These are phyloP conservation scores for Phoenicopterus ruber DNA, from an alignment of 2,113 vertebrate species.

Conservation along the genomic window DNA sequence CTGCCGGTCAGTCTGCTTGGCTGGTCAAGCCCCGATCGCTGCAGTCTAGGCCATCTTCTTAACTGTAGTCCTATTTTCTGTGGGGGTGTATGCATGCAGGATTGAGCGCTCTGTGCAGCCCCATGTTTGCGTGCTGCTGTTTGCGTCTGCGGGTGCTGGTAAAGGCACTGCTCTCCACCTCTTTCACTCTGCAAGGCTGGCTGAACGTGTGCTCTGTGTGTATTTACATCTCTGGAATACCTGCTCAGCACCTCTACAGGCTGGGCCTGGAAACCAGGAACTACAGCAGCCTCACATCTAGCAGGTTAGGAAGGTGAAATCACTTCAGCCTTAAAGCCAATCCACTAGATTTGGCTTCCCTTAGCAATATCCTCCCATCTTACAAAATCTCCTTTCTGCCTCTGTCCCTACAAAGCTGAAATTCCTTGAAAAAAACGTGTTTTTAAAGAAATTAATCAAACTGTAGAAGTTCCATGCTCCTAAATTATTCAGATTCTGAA, in stretches of 20 bases:
- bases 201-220: background rate
- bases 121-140: background rate
- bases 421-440: background rate
- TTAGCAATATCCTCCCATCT: background rate
- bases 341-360: background rate
- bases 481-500: background rate
- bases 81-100: fast-evolving
- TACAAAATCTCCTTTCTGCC: background rate
- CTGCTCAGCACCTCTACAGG: background rate
- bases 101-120: background rate
- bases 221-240: background rate
- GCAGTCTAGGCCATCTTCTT: background rate
- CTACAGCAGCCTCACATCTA: background rate
- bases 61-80: background rate
- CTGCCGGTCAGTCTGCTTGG: background rate
- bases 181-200: background rate
- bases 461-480: background rate
- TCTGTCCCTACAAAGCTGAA: background rate
- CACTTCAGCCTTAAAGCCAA: background rate
- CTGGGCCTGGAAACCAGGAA: background rate
- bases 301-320: background rate
- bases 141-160: background rate
- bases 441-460: background rate
- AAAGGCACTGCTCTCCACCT: background rate
- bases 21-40: fast-evolving